Evolutionary conservation across 2,113 vertebrate genomes (phyloP).

Genomic region (Phalacrocorax brasilianus): DNA sequence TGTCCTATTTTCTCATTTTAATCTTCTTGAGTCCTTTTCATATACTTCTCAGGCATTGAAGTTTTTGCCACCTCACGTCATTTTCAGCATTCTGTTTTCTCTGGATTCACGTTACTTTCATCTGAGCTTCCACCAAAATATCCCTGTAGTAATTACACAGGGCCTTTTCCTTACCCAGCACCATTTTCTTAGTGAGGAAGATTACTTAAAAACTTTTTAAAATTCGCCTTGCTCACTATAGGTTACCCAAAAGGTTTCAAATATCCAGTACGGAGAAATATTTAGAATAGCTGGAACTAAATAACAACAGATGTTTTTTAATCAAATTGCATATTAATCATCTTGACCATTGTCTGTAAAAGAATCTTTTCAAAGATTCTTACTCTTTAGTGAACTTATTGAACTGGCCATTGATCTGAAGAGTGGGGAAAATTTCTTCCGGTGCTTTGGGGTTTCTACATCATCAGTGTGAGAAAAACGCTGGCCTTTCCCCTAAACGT

Average conservation of each 20-base stretch:
- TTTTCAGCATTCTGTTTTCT: background rate
- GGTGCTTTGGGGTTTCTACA: background rate
- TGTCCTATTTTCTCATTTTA: background rate
- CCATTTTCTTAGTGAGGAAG: background rate
- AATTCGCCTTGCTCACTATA: background rate
- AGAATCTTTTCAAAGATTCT: background rate
- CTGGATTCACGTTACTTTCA: background rate
- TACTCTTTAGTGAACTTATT: background rate
- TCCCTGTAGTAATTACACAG: background rate
- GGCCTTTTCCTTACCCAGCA: background rate
- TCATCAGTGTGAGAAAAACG: background rate
- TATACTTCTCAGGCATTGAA: background rate
- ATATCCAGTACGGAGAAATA: background rate
- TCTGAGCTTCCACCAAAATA: background rate
- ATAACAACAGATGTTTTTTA: background rate
- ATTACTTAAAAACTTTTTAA: background rate
- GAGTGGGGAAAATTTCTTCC: background rate
- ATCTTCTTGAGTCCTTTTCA: background rate
- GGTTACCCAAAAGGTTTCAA: accelerated
- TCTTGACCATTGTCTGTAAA: background rate
- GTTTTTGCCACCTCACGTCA: background rate
- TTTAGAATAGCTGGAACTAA: background rate
- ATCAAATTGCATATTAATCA: background rate
- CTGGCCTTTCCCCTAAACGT: accelerated
- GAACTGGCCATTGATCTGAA: background rate